Conservation (phyloP, 2,113 vertebrate species). For the Coryphaenoides rupestris region DNA sequence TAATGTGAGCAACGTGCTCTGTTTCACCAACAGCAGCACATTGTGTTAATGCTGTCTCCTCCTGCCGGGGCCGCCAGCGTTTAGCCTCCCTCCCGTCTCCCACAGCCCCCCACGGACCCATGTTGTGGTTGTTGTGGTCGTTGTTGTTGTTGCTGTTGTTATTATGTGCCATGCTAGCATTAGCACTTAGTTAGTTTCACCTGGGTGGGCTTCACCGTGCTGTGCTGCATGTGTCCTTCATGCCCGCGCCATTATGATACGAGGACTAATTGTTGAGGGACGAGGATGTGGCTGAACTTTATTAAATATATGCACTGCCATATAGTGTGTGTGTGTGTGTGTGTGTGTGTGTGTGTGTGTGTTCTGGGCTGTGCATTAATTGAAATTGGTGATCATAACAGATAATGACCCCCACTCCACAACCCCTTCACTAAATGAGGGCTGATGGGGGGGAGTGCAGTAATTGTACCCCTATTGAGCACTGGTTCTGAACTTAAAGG, state of each 20-base stretch:
- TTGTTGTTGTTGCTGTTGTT: too few relatives aligned
- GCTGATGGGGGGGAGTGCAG: too few relatives aligned
- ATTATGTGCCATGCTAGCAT: slow-evolving; percentile 32
- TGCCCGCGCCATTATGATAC: slow-evolving; percentile 35
- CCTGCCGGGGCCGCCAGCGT: slow-evolving; percentile 7
- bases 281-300: slow-evolving; percentile 27
- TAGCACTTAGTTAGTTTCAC: slow-evolving; percentile 41
- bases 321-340: too few relatives aligned
- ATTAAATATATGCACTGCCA: slow-evolving; percentile 10
- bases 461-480: too few relatives aligned
- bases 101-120: too few relatives aligned
- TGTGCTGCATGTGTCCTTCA: slow-evolving; percentile 45
- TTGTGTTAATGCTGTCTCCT: slow-evolving; percentile 24
- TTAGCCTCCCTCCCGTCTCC: slow-evolving; percentile 7
- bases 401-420: too few relatives aligned
- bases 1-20: slow-evolving; percentile 12
- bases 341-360: too few relatives aligned
- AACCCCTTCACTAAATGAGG: too few relatives aligned
- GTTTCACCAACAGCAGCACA: slow-evolving; percentile 19
- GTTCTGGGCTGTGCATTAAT: too few relatives aligned
- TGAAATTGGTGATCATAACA: too few relatives aligned
- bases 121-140: slow-evolving; percentile 20
- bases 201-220: slow-evolving; percentile 39
- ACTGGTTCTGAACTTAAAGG: too few relatives aligned
- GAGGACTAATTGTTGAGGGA: slow-evolving; percentile 44